Base-by-base conservation (phyloP, 2,888 invertebrate genomes). In the Caenorhabditis sp. region DNA sequence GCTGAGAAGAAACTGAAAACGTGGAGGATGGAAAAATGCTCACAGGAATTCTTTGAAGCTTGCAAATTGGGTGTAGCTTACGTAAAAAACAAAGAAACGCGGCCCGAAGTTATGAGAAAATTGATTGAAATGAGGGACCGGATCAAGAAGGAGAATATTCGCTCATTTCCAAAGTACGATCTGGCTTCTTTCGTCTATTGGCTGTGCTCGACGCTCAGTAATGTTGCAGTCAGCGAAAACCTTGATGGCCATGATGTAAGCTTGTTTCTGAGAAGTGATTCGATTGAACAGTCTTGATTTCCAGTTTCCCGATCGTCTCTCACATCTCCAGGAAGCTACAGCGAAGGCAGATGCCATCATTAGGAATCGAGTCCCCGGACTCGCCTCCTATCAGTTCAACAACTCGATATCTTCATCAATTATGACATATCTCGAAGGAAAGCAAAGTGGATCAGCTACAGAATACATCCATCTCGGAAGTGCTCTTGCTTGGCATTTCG, bases 231-330 rank as follows among this genome's bases (percentile, higher is more conserved):
- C 1, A 35, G 32, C 20, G 1, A 15, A 5, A 26, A n/a, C 3
- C 44, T 80, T 5, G 56, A 35, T 8, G 74, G 20, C 37, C 24
- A 37, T 4, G 68, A 68, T 1, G 62, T 70, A 20, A 60, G 44
- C 40, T n/a, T 9, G n/a, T 4, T 18, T 58, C 28, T 26, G n/a
- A 11, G 22, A 35, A n/a, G n/a, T 15, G 2, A 13, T 55, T 1
- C 44, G 5, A 13, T 77, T n/a, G n/a, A n/a, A n/a, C n/a, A n/a
- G n/a, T n/a, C n/a, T n/a, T n/a, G n/a, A n/a, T n/a, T 62, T 71
- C 28, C 28, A 80, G 80, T 71, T 80, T 8, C 81, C 81, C 1
- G 81, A 81, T 20, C 76, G 70, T 0, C 37, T 70, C 15, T 64
- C 65, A 6, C 76, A 76, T 18, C 35, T 76, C 8, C 26, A n/a